phyloP scores from a whole-genome alignment of 2,797 vertebrate species.

The Sternarchorhynchus goeldii region DNA sequence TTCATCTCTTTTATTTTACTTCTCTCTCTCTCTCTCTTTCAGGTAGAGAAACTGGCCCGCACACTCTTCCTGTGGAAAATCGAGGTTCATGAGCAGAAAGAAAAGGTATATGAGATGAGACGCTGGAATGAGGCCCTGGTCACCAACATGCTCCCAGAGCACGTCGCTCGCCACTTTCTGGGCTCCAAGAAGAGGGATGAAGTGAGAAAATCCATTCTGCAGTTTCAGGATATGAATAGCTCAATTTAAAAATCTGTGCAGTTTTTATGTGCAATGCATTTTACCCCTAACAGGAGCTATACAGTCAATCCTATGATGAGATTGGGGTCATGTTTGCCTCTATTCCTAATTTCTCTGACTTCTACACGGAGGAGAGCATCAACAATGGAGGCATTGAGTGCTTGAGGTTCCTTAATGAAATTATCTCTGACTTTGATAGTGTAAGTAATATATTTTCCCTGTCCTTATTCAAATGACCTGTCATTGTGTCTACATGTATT shows the following conservation, averaged over 20 bases:
- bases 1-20: not conserved
- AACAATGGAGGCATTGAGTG: conserved; percentile 97
- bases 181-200: conserved; percentile 95
- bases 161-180: conserved; percentile 90
- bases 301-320: conserved; percentile 95
- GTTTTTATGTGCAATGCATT: not conserved
- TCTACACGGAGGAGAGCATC: conserved; percentile 97
- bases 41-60: conserved; percentile 93
- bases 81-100: conserved; percentile 95
- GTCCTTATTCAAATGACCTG: too few relatives aligned
- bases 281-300: conserved; percentile 81
- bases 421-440: conserved; percentile 97
- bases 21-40: conserved; percentile 7
- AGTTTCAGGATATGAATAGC: not conserved
- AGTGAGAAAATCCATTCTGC: conserved; percentile 68
- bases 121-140: conserved; percentile 96
- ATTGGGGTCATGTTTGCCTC: conserved; percentile 98
- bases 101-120: conserved; percentile 94
- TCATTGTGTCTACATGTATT: too few relatives aligned
- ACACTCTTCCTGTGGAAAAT: conserved; percentile 96
- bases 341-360: conserved; percentile 95
- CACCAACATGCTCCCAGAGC: conserved; percentile 94
- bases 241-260: not conserved
- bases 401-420: conserved; percentile 96
- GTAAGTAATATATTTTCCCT: conserved; percentile 71